Percentiles rank a stretch among this genome's conserved stretches.
Conservation (phyloP, 2,888 invertebrate species). For the Macroteleia sp. region DNA sequence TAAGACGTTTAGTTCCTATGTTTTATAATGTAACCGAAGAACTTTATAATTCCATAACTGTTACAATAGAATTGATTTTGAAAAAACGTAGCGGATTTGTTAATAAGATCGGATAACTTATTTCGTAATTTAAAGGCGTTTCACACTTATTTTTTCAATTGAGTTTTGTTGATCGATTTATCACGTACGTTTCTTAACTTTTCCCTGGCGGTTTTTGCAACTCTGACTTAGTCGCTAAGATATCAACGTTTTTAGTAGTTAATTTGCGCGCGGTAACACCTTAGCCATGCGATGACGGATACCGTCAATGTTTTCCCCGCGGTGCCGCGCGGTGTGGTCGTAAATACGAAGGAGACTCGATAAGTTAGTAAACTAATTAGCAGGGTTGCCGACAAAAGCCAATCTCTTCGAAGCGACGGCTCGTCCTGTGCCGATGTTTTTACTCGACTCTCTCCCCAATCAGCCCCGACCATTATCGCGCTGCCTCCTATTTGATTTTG, state of each 20-base stretch:
- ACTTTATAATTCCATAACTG: too few species aligned
- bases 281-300: constrained; percentile 75
- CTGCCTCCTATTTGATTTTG: constrained; percentile 72
- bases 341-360: constrained; percentile 78
- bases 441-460: too few species aligned
- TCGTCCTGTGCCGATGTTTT: too few species aligned
- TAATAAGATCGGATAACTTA: too few species aligned
- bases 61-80: too few species aligned
- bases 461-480: too few species aligned
- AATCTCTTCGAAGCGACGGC: too few species aligned
- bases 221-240: constrained; percentile 6
- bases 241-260: constrained; percentile 68
- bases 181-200: neutral
- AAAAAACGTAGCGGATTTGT: too few species aligned
- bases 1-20: too few species aligned
- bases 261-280: constrained; percentile 69
- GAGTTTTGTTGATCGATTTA: neutral
- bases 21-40: too few species aligned
- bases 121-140: too few species aligned
- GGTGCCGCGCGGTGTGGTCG: constrained; percentile 65
- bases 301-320: constrained; percentile 70
- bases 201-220: neutral
- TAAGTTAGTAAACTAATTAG: constrained; percentile 84
- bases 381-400: too few species aligned
- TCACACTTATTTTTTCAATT: neutral